Conservation (phyloP, 1,140 invertebrate genomes). For the Drosophila watanabei region DNA sequence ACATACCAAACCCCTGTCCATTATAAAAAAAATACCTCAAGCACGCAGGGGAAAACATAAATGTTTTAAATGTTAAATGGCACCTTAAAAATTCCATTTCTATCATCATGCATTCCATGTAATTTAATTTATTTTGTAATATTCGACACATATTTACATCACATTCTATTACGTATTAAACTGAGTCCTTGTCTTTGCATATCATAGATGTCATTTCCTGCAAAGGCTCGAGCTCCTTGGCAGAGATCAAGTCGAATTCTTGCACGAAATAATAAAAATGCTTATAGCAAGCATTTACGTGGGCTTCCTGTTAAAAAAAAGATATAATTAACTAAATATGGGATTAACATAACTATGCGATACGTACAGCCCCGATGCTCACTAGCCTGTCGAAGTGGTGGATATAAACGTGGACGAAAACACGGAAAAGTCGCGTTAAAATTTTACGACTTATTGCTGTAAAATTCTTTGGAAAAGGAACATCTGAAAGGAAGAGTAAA, state of each 20-base stretch:
- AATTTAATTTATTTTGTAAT: conserved; percentile 11
- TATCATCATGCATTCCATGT: not conserved
- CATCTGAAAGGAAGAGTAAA: conserved; percentile 21
- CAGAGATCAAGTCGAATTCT: conserved; percentile 94
- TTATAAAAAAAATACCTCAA: not conserved
- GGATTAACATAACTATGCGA: not conserved
- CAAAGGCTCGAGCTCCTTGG: conserved; percentile 95
- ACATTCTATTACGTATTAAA: conserved; percentile 11
- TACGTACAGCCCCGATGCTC: conserved; percentile 39
- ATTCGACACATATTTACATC: conserved; percentile 35
- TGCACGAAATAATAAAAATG: conserved; percentile 98
- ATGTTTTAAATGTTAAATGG: not conserved
- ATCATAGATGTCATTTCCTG: conserved; percentile 91
- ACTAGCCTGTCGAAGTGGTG: conserved; percentile 38
- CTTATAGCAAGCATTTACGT: conserved; percentile 98
- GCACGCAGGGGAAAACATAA: not conserved
- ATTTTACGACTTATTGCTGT: conserved; percentile 36
- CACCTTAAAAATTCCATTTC: not conserved
- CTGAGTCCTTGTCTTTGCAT: conserved; percentile 86
- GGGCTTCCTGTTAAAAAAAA: conserved; percentile 91
- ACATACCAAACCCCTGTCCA: not conserved
- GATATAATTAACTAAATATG: not conserved
- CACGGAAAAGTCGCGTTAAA: conserved; percentile 40
- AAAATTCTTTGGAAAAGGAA: conserved; percentile 43
- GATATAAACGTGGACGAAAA: conserved; percentile 42